Conservation (phyloP, 37 sponge, comb jelly and placozoan species). For the Crambe crambe region DNA sequence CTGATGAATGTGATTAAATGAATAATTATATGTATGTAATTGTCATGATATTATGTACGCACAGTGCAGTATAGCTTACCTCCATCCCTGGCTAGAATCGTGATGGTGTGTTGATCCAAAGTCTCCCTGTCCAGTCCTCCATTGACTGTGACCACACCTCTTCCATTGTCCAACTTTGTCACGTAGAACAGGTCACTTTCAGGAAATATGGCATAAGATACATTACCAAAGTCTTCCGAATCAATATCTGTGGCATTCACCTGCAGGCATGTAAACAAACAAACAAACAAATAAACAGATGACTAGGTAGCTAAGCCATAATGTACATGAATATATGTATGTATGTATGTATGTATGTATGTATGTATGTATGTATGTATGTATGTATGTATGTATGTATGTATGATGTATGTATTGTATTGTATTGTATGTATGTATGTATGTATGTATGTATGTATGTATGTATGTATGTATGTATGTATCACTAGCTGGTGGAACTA, state of each 20-base stretch:
- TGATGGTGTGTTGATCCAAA: constrained; percentile 17
- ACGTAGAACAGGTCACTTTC: background rate
- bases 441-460: too few species aligned
- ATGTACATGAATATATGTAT: background rate
- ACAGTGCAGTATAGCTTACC: background rate
- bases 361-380: background rate
- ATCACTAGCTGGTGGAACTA: background rate
- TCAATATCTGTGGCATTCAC: constrained; percentile 48
- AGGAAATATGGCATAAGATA: constrained; percentile 19
- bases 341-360: constrained; percentile 6
- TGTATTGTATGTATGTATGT: too few species aligned
- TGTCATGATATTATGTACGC: background rate
- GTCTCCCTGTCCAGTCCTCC: constrained; percentile 37
- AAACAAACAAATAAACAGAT: too few species aligned
- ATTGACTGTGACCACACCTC: constrained; percentile 13
- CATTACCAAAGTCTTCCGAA: constrained; percentile 24
- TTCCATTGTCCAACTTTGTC: background rate
- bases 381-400: too few species aligned
- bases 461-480: too few species aligned
- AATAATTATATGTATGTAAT: background rate
- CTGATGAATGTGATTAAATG: background rate
- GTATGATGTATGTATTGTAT: too few species aligned
- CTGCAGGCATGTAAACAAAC: too few species aligned
- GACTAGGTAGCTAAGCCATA: too few species aligned
- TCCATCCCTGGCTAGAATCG: constrained; percentile 29